These are phyloP conservation scores for Eidolon dupreanum DNA, from an alignment of 2,797 vertebrate genomes.

Conservation along the genomic window DNA sequence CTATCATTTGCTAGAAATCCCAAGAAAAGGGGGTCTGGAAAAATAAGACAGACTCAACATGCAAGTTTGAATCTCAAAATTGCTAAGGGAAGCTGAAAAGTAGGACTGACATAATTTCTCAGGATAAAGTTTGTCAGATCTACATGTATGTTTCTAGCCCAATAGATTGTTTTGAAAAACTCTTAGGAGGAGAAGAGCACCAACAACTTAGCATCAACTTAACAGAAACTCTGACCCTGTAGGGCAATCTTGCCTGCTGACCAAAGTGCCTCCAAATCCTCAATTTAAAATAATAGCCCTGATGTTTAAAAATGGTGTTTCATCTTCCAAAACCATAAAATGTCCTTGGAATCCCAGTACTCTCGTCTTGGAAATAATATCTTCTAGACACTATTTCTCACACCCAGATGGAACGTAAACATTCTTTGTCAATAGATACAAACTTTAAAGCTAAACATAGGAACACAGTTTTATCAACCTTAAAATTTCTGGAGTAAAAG, in stretches of 20 bases:
- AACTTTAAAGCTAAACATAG: slow-evolving; percentile 17
- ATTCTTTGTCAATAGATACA: slow-evolving; percentile 11
- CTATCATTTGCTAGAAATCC: not conserved
- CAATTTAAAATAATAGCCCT: not conserved
- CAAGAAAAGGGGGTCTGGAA: not conserved
- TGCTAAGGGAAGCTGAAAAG: not conserved
- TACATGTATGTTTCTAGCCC: not conserved
- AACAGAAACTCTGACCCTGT: not conserved
- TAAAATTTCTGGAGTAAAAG: not conserved
- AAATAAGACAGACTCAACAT: not conserved
- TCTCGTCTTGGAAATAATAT: slow-evolving; percentile 7
- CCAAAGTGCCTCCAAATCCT: not conserved
- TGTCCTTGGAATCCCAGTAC: not conserved
- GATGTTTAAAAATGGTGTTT: not conserved
- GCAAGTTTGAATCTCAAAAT: not conserved
- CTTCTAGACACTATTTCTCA: not conserved
- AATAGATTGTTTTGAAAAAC: not conserved
- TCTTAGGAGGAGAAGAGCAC: not conserved
- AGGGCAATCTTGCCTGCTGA: not conserved
- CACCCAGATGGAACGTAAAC: not conserved
- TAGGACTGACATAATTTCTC: not conserved
- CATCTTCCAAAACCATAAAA: not conserved
- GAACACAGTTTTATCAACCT: not conserved
- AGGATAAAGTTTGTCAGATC: not conserved
- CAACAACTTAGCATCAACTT: not conserved